phyloP scores from a whole-genome alignment of 2,888 invertebrate genomes.

The Cylloceria caligata region DNA sequence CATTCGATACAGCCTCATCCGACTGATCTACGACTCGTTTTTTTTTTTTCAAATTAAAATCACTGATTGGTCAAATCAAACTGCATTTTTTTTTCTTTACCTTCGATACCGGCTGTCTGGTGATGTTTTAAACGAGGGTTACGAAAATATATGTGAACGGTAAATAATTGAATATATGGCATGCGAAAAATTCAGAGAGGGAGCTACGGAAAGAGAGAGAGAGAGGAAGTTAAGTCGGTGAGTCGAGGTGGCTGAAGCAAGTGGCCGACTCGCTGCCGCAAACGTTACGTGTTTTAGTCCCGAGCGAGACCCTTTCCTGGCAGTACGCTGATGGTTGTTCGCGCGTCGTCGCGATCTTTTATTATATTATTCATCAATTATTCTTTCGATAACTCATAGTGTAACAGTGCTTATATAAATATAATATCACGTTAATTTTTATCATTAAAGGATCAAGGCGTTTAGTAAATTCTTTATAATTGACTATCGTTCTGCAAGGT shows the following conservation, averaged over 20 bases:
- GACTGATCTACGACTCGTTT: background rate
- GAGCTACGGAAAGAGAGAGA: slow-evolving; percentile 19
- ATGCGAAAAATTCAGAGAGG: slow-evolving; percentile 21
- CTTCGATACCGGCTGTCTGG: background rate
- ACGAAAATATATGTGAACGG: slow-evolving; percentile 20
- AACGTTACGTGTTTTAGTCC: slow-evolving; percentile 69
- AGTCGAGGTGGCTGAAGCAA: slow-evolving; percentile 50
- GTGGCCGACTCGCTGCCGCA: slow-evolving; percentile 40
- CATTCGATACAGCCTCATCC: background rate
- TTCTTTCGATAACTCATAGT: background rate
- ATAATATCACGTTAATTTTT: background rate
- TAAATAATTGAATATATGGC: slow-evolving; percentile 18
- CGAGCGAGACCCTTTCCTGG: slow-evolving; percentile 66
- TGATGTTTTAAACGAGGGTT: background rate
- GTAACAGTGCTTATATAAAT: background rate
- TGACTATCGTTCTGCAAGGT: background rate
- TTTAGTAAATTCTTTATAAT: background rate
- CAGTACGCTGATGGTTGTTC: slow-evolving; percentile 60
- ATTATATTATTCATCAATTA: background rate
- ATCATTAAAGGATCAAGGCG: background rate
- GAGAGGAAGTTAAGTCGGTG: slow-evolving; percentile 34
- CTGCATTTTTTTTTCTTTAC: background rate
- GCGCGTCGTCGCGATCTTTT: slow-evolving; percentile 40
- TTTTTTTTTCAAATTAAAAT: background rate
- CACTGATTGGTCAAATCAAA: background rate